Base-by-base conservation (phyloP, 2,888 invertebrate genomes). In the Pseudoips prasinana region DNA sequence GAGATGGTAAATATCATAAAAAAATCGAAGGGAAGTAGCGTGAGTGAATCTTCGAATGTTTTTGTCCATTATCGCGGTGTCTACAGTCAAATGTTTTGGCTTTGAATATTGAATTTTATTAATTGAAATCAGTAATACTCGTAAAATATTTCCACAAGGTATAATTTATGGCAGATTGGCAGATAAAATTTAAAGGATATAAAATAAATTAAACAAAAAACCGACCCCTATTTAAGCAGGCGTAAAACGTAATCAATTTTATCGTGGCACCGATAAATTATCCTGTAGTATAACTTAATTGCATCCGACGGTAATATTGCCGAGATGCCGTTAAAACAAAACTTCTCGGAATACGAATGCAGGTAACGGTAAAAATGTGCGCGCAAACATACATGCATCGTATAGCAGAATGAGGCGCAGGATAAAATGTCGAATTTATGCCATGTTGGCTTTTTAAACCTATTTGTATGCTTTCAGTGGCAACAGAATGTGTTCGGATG, bases 291-390 rank as follows among this genome's bases (percentile, higher is more conserved):
- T 56, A 54, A 46, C 57, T 61, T 67, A 64, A 68, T 68, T 64
- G 51, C 59, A 59, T 53, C 50, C 37, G 46, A 42, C 43, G 37
- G 37, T 55, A 62, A 54, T 44, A 64, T 61, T 49, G 52, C 50
- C 33, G 47, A 31, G 47, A 55, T 46, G 55, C 56, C 53, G 62
- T 60, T 64, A 61, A 62, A 60, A 64, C 59, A 58, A 71, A 73
- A 68, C 58, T 72, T 75, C 78, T 61, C 46, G 64, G 72, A 77
- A 74, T 61, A 67, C 68, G 64, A 64, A 71, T 65, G 66, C 69
- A 65, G 53, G 54, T 71, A 72, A 71, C 74, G 70, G 74, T 65
- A 70, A 53, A 45, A 43, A 50, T 41, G 46, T 44, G 44, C 43
- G 47, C 57, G 43, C 56, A 48, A n/a, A 52, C 51, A 46, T 39